These are phyloP conservation scores for Sturnira hondurensis DNA, from an alignment of 2,113 vertebrate genomes.

Conservation along the genomic window DNA sequence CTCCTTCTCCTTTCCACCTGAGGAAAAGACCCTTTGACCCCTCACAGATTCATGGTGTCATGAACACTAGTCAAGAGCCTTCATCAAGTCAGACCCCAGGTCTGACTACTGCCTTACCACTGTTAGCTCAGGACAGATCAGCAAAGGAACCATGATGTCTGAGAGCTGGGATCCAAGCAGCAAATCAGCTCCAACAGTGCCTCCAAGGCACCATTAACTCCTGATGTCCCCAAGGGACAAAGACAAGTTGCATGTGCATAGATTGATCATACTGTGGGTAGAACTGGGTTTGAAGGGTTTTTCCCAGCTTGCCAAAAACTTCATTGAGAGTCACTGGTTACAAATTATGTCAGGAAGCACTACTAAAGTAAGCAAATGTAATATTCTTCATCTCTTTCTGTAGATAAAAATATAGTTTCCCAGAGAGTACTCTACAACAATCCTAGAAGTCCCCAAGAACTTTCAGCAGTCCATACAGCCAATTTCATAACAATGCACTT, in stretches of 20 bases:
- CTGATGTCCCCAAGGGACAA: neutral
- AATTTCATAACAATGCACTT: too few relatives aligned
- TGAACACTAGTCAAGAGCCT: neutral
- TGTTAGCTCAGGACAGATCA: neutral
- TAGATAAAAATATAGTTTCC: neutral
- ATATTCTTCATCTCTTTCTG: neutral
- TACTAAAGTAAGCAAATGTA: neutral
- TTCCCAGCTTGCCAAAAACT: neutral
- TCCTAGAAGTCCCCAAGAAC: neutral
- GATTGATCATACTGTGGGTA: neutral
- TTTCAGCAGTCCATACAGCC: neutral
- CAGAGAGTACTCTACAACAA: neutral
- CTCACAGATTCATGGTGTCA: fast-evolving
- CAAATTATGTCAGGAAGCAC: neutral
- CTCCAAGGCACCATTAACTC: neutral
- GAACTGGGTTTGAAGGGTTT: neutral
- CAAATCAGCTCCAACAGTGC: fast-evolving
- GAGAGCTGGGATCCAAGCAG: too few relatives aligned
- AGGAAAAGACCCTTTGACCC: neutral
- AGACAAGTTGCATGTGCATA: neutral
- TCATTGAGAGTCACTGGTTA: neutral
- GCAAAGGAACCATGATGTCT: neutral
- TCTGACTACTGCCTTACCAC: neutral
- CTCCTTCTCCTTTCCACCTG: neutral
- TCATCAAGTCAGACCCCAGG: neutral